Evolutionary conservation across 1,140 invertebrate genomes (phyloP).

Genomic region (Andrena cerasifolii): DNA sequence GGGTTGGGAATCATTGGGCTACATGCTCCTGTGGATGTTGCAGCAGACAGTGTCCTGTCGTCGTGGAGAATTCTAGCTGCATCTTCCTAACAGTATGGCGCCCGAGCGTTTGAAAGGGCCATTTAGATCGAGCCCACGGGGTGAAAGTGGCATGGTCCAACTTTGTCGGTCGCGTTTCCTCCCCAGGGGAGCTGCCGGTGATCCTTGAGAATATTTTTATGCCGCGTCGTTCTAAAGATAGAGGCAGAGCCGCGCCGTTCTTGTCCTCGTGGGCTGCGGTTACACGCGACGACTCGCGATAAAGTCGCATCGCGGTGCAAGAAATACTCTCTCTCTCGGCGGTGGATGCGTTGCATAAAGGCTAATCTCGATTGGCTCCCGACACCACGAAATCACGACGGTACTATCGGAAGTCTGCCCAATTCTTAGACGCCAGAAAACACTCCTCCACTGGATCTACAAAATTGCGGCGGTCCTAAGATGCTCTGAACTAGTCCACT

Average conservation of each 20-base stretch:
- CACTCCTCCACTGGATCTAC: too few species aligned
- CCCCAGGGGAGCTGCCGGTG: conserved; percentile 47
- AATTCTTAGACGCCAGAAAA: neutral
- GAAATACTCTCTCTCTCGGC: neutral
- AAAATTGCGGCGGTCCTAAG: too few species aligned
- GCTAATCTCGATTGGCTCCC: neutral
- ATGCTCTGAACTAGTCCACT: too few species aligned
- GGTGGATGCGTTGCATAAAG: neutral
- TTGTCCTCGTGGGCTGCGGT: conserved; percentile 42
- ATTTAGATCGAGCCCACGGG: conserved; percentile 44
- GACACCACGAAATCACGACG: neutral
- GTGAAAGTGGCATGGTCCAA: conserved; percentile 35
- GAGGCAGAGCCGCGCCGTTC: conserved; percentile 33
- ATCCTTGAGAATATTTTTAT: conserved; percentile 68
- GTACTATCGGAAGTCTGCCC: neutral
- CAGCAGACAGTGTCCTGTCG: too few species aligned
- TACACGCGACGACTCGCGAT: conserved; percentile 34
- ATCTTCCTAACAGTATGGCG: conserved; percentile 32
- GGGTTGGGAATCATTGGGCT: too few species aligned
- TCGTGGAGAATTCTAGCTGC: too few species aligned
- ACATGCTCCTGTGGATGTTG: too few species aligned
- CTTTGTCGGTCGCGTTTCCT: conserved; percentile 49
- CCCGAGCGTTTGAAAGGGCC: conserved; percentile 27
- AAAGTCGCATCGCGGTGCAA: conserved; percentile 21
- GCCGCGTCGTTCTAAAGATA: conserved; percentile 59